Percentiles rank a stretch among this genome's conserved stretches.
Evolutionary conservation across 2,888 invertebrate species (phyloP).

Genomic region (Ectobius pallidus): DNA sequence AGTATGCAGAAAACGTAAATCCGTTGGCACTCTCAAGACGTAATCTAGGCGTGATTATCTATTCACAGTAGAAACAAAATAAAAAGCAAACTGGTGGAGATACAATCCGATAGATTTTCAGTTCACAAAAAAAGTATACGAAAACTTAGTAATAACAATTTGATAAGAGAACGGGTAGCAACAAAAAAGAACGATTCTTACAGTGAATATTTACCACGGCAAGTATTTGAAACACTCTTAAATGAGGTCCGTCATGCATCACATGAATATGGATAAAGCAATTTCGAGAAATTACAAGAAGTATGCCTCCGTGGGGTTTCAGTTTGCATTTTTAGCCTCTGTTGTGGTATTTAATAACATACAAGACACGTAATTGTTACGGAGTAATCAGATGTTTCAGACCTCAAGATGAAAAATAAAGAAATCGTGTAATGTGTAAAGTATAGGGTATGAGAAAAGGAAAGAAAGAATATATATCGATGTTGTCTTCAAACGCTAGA

Average conservation of each 20-base stretch:
- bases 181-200: no score
- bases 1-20: no score
- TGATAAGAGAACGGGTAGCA: neutral
- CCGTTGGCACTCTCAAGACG: neutral
- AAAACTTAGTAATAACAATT: neutral
- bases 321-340: conserved; percentile 2
- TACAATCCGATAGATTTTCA: neutral
- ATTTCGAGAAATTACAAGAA: conserved; percentile 19
- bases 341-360: conserved; percentile 26
- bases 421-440: conserved; percentile 26
- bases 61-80: no score
- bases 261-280: conserved; percentile 27
- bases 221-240: neutral
- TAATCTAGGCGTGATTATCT: neutral
- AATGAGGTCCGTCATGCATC: neutral
- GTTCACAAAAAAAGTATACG: neutral
- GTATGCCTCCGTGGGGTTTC: neutral
- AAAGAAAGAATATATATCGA: conserved; percentile 16
- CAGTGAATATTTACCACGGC: neutral
- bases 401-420: conserved; percentile 1
- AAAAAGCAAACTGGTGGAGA: neutral
- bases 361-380: conserved; percentile 24
- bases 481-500: conserved; percentile 27
- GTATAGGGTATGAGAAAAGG: conserved; percentile 17
- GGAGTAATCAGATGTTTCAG: conserved; percentile 14